Base-by-base conservation (phyloP, 2,113 vertebrate genomes). In the Orientallactaga bullata region DNA sequence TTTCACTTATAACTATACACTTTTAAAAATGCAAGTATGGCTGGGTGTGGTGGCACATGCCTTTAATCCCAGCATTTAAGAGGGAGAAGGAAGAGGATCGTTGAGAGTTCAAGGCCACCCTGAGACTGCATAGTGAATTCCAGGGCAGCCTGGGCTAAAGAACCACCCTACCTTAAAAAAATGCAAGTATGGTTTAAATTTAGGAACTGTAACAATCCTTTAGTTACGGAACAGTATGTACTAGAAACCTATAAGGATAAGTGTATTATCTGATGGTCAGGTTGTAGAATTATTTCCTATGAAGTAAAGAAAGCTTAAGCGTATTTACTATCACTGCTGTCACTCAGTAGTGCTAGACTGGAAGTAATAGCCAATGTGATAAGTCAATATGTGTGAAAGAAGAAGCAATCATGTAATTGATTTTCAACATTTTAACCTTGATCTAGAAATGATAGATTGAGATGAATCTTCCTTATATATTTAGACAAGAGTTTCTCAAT, bases 1-100 rank as follows among this genome's bases (percentile, higher is more conserved):
- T 85, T 88, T 93, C 30, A 88, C 32, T 88, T 72, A 77, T 61
- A 63, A 93, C 9, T 73, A 88, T 35, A 81, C 3, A 65, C 13
- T 47, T 93, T 84, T 73, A 12, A 1, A 7, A 77, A 42, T 61
- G 35, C 69, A 69, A 78, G 24, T 47, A 47, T 47, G 42, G 42
- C 42, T 47, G 42, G 42, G 8, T 47, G 42, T 8, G 42, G 5
- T 47, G 42, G 42, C 42, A 47, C 42, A 47, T 8, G 5, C 42
- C 42, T 47, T 47, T 47, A 47, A 47, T 47, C 42, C 42, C 42
- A 47, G 5, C 42, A 47, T 8, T 47, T 47, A 8, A 47, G 42
- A 47, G 42, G 42, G 5, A 47, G 42, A 47, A 8, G 42, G 42
- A 47, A 8, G 42, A 47, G 42, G 42, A 47, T 47, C 8, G 5